Conservation (phyloP, 1,140 invertebrate species). For the Ditylenchus dipsaci region DNA sequence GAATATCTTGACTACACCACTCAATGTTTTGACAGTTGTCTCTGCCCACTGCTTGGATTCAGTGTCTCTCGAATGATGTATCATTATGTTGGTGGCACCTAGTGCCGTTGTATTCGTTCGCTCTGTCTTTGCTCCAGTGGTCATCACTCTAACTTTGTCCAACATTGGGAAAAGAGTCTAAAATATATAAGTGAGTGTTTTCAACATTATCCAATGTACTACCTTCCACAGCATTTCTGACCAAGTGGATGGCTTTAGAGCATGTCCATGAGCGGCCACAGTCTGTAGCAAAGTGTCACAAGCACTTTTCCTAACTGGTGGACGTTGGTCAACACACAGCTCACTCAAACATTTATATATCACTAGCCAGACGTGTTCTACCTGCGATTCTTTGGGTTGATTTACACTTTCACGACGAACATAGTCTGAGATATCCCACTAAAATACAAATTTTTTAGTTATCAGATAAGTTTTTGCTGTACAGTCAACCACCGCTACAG, state of each 20-base stretch:
- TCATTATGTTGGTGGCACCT: conserved; percentile 80
- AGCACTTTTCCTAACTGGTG: conserved; percentile 84
- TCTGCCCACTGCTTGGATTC: conserved; percentile 99
- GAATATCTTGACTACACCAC: conserved; percentile 55
- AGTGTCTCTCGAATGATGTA: conserved; percentile 96
- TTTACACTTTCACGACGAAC: conserved; percentile 33
- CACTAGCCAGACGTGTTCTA: conserved; percentile 53
- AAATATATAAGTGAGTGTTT: conserved; percentile 18
- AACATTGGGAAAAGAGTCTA: conserved; percentile 87
- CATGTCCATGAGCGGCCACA: conserved; percentile 81
- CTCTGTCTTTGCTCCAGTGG: conserved; percentile 83
- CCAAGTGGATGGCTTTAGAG: conserved; percentile 47
- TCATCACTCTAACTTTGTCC: conserved; percentile 82
- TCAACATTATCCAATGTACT: background rate
- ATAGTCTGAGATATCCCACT: conserved; percentile 58
- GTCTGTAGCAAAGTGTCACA: conserved; percentile 83
- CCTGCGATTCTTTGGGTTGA: conserved; percentile 15
- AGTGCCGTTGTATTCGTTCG: conserved; percentile 72
- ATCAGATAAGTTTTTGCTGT: too few species aligned
- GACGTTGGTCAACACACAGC: conserved; percentile 86
- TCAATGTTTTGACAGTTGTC: conserved; percentile 69
- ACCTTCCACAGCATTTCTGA: conserved; percentile 51
- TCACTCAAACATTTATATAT: conserved; percentile 66
- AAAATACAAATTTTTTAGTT: too few species aligned
- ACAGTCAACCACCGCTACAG: too few species aligned